Evolutionary conservation across 2,888 invertebrate genomes (phyloP).

Genomic region (Amiota mariae): DNA sequence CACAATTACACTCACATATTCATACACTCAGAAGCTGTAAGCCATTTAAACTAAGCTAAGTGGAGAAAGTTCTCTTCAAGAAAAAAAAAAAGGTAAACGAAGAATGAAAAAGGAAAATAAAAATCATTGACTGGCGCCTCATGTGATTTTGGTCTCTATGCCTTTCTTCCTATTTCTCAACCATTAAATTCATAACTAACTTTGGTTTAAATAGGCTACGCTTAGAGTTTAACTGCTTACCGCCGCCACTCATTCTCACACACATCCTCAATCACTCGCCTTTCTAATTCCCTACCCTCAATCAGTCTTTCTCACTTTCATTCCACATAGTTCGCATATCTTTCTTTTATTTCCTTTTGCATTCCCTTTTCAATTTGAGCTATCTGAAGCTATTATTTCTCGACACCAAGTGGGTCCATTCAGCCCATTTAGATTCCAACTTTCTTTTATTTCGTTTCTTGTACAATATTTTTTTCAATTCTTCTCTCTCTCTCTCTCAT

Average conservation of each 20-base stretch:
- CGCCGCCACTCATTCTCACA: no score
- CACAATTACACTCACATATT: slow-evolving; percentile 36
- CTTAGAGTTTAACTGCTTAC: no score
- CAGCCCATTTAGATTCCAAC: not conserved
- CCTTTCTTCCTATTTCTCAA: not conserved
- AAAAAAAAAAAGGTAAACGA: slow-evolving; percentile 43
- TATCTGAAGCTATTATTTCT: not conserved
- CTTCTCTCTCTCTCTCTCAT: not conserved
- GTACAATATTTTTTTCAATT: not conserved
- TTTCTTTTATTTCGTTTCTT: no score
- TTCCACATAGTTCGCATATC: no score
- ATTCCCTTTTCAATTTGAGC: slow-evolving; percentile 16
- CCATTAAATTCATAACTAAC: slow-evolving; percentile 30
- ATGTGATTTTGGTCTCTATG: slow-evolving; percentile 30
- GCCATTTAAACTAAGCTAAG: no score
- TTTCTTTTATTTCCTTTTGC: not conserved
- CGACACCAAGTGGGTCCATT: not conserved
- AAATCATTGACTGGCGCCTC: slow-evolving; percentile 51
- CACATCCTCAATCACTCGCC: not conserved
- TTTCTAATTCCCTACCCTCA: not conserved
- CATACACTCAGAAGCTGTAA: slow-evolving; percentile 18
- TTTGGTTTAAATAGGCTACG: slow-evolving; percentile 12
- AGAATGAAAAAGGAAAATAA: slow-evolving; percentile 53
- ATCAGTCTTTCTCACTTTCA: not conserved
- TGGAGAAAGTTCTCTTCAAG: no score